phyloP scores from a whole-genome alignment of 2,888 invertebrate species.

The Drosophila niveifrons region DNA sequence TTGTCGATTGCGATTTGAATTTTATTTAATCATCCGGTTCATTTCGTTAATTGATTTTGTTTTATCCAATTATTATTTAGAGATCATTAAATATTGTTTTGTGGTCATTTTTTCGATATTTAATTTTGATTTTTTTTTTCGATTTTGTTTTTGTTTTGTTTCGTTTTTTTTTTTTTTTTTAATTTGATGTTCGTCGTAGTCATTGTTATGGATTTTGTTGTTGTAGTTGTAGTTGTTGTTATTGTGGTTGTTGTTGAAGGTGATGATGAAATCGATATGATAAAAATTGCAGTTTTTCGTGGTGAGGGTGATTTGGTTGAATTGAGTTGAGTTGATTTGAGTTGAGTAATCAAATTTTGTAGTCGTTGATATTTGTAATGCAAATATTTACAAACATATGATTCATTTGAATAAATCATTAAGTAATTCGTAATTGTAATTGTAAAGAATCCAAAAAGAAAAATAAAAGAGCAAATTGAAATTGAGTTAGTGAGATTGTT shows the following conservation, averaged over 20 bases:
- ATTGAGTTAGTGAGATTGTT: constrained; percentile 61
- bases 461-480: constrained; percentile 70
- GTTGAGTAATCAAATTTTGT: constrained; percentile 34
- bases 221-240: constrained; percentile 17
- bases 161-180: constrained; percentile 6
- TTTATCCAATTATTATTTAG: constrained; percentile 32
- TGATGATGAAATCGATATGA: constrained; percentile 50
- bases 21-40: constrained; percentile 51
- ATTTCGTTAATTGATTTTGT: constrained; percentile 34
- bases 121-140: constrained; percentile 30
- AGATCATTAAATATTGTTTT: constrained; percentile 38
- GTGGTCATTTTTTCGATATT: constrained; percentile 15
- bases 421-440: constrained; percentile 62
- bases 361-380: constrained; percentile 49
- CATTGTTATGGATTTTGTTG: constrained; percentile 15
- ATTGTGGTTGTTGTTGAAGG: constrained; percentile 40
- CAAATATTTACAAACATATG: constrained; percentile 57
- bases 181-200: constrained; percentile 39
- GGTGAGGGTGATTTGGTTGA: constrained; percentile 32
- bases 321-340: no score
- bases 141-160: background rate
- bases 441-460: constrained; percentile 67
- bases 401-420: constrained; percentile 39
- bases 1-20: constrained; percentile 47
- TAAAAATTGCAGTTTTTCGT: constrained; percentile 47